phyloP scores from a whole-genome alignment of 2,797 vertebrate genomes.

The Sebastes hopkinsi region DNA sequence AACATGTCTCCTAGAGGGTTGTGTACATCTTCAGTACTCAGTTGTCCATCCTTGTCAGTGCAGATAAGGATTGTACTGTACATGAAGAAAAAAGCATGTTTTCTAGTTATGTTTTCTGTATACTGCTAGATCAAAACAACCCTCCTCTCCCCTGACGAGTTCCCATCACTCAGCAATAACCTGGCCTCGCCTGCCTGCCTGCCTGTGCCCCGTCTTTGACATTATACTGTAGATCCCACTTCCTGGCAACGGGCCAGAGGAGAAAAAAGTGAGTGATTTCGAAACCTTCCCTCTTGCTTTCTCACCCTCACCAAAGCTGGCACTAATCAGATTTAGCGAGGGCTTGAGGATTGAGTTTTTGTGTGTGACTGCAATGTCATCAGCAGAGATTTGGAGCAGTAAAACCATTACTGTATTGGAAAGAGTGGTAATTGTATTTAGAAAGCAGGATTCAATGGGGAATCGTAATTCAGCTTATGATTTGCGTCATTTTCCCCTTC shows the following conservation, averaged over 20 bases:
- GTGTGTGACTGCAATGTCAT: slow-evolving; percentile 59
- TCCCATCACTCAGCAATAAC: slow-evolving; percentile 23
- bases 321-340: slow-evolving; percentile 65
- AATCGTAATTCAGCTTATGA: slow-evolving; percentile 55
- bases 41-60: neutral
- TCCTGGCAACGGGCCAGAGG: slow-evolving; percentile 40
- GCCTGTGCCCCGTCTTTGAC: slow-evolving; percentile 29
- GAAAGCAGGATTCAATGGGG: slow-evolving; percentile 42
- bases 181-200: slow-evolving; percentile 30
- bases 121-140: slow-evolving; percentile 15
- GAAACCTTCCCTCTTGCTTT: neutral
- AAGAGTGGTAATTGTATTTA: slow-evolving; percentile 61
- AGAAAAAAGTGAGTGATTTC: slow-evolving; percentile 40
- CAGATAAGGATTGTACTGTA: neutral
- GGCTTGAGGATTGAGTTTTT: slow-evolving; percentile 41
- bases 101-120: neutral
- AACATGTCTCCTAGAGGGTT: neutral
- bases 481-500: slow-evolving; percentile 56
- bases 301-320: slow-evolving; percentile 40
- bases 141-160: neutral
- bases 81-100: neutral
- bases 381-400: slow-evolving; percentile 50
- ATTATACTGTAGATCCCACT: slow-evolving; percentile 36
- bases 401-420: slow-evolving; percentile 63
- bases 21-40: neutral